Conservation (phyloP, 2,113 vertebrate genomes). For the Istiophorus platypterus region DNA sequence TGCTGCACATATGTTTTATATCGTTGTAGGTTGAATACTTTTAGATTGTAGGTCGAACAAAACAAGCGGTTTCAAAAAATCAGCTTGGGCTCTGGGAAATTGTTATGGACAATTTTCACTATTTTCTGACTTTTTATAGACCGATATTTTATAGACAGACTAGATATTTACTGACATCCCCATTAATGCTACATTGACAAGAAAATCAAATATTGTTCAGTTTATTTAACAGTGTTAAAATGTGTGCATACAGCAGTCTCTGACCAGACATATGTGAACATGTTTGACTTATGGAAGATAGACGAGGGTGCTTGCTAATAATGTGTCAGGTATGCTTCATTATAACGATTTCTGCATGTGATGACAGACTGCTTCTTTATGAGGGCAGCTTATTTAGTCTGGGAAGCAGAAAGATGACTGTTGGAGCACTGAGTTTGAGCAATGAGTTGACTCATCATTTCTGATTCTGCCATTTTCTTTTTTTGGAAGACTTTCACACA, state of each 20-base stretch:
- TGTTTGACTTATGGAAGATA: conserved; percentile 20
- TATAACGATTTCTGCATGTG: conserved; percentile 1
- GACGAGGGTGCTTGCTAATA: conserved; percentile 1
- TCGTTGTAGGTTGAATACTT: not conserved
- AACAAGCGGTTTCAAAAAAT: not conserved
- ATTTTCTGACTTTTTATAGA: not conserved
- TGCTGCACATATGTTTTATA: not conserved
- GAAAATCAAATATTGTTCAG: not conserved
- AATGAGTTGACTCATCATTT: conserved; percentile 55
- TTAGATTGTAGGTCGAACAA: not conserved
- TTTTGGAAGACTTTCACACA: conserved; percentile 33
- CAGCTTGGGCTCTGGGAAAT: not conserved
- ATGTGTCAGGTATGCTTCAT: conserved; percentile 19
- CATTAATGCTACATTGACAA: not conserved
- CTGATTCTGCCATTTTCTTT: conserved; percentile 26
- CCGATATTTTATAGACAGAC: not conserved
- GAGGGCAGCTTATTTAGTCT: conserved; percentile 32
- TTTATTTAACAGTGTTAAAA: not conserved
- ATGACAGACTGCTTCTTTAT: conserved; percentile 44
- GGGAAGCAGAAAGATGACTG: conserved; percentile 39
- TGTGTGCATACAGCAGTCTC: not conserved
- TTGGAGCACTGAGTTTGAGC: conserved; percentile 21
- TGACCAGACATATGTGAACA: not conserved
- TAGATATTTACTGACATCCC: not conserved
- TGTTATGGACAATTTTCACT: not conserved